Conservation (phyloP, 1,140 invertebrate genomes). For the Anthonomus grandis region DNA sequence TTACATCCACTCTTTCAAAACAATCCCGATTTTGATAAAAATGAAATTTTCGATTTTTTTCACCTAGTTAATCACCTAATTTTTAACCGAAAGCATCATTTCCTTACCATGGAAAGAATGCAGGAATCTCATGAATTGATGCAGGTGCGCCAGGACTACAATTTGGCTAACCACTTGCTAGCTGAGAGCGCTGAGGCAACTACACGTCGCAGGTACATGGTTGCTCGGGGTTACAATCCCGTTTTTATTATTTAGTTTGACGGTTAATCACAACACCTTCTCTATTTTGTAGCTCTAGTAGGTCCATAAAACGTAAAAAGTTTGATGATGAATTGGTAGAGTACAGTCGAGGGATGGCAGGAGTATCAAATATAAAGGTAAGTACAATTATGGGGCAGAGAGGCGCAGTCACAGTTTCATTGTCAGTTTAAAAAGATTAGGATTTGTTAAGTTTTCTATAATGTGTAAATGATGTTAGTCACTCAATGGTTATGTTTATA, state of each 20-base stretch:
- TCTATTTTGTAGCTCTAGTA: constrained; percentile 67
- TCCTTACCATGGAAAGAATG: constrained; percentile 7
- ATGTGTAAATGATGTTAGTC: too few relatives aligned
- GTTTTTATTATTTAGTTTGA: not conserved
- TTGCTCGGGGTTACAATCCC: not conserved
- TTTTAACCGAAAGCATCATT: constrained; percentile 1
- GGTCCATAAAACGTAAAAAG: constrained; percentile 91
- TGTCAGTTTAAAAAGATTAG: too few relatives aligned
- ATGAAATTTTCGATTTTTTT: too few relatives aligned
- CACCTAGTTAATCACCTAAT: too few relatives aligned
- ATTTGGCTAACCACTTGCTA: constrained; percentile 13
- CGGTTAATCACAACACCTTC: not conserved
- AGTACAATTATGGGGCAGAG: too few relatives aligned
- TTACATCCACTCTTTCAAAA: too few relatives aligned
- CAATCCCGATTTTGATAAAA: too few relatives aligned
- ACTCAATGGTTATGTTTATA: too few relatives aligned
- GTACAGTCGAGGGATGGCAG: constrained; percentile 70
- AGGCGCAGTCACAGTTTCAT: too few relatives aligned
- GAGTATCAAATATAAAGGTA: constrained; percentile 56
- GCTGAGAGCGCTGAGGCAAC: constrained; percentile 23
- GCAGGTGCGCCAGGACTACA: constrained; percentile 7
- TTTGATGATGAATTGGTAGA: constrained; percentile 97
- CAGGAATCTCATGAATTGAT: constrained; percentile 6
- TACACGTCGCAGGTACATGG: constrained; percentile 22
- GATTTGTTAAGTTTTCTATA: too few relatives aligned